These are phyloP conservation scores for Drosophila mettleri DNA, from an alignment of 2,888 invertebrate genomes.

Conservation along the genomic window DNA sequence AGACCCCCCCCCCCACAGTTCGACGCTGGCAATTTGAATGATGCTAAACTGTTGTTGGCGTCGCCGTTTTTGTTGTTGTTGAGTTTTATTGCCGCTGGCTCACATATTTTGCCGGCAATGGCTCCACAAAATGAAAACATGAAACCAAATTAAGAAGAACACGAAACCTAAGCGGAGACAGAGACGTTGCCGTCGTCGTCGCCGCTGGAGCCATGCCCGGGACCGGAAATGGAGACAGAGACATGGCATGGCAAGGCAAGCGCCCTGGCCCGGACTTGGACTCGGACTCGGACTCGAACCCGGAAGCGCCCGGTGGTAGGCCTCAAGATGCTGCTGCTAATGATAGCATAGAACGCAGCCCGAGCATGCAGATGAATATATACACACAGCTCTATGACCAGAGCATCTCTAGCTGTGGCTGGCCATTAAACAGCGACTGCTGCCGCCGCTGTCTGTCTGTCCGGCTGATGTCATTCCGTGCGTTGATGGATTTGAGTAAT, in stretches of 20 bases:
- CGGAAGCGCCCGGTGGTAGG: conserved; percentile 53
- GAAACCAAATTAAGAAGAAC: conserved; percentile 73
- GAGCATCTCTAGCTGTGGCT: background rate
- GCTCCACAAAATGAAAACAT: conserved; percentile 69
- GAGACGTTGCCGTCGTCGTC: background rate
- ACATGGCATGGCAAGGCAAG: conserved; percentile 12
- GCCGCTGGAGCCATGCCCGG: conserved; percentile 2
- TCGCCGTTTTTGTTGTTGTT: conserved; percentile 38
- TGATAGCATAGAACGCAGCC: conserved; percentile 42
- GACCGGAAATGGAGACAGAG: conserved; percentile 17
- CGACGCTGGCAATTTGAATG: conserved; percentile 45
- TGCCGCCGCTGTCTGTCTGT: conserved; percentile 7
- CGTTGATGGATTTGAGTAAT: conserved; percentile 70
- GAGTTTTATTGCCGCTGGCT: conserved; percentile 64
- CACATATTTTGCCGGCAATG: conserved; percentile 54
- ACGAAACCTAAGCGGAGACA: conserved; percentile 36
- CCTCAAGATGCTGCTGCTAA: conserved; percentile 56
- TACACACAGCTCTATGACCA: background rate
- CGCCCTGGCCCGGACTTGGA: conserved; percentile 2
- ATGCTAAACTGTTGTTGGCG: conserved; percentile 44
- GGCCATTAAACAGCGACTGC: conserved; percentile 3
- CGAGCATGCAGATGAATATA: background rate
- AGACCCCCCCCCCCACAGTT: background rate
- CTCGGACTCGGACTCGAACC: background rate
- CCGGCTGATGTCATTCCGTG: conserved; percentile 61